Evolutionary conservation across 2,888 invertebrate genomes (phyloP), one percentile per base, ranked within the genome.

Genomic region (Cetonia aurata): DNA sequence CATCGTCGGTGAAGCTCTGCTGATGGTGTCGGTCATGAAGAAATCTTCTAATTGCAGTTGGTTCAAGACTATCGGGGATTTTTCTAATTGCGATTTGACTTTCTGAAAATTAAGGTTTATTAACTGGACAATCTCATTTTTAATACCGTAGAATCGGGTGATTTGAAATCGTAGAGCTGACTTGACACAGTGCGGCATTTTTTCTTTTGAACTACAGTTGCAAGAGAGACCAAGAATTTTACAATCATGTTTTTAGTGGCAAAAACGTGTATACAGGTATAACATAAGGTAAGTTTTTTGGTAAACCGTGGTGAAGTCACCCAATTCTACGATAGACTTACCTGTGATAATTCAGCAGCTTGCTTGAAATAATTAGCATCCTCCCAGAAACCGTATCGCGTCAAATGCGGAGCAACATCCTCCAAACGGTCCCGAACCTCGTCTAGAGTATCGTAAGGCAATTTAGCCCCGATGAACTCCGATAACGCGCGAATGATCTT

Each of bases 1-100:
- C 99, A 99, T 99, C 60, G 98, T 99, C 73, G 95, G 93, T 3
- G 99, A 99, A 37, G 99, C 96, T 81, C 99, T 90, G 75, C 96
- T 96, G 80, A 99, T 96, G 6, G 94, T 87, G 86, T 99, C 97
- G 10, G 99, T 99, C 97, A 99, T 98, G 83, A 91, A 95, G 85
- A 91, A 95, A 81, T 95, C 94, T 84, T 94, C 92, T 72, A 99
- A 86, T 70, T 89, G 87, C 82, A 92, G 92, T 78, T 93, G 88
- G 77, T 91, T 89, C 1, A 95, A 89, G 79, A 93, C 92, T 68
- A 98, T 79, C 0, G 89, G 87, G 1, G 81, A 77, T 25, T 75
- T 74, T 10, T 81, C 79, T 25, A 87, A 75, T 19, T 82, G 77
- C 1, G 76, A 76, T 52, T 46, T 42, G 57, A 42, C 10, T 8